Evolutionary conservation across 2,113 vertebrate genomes (phyloP).

Genomic region (Glaucidium brasilianum): DNA sequence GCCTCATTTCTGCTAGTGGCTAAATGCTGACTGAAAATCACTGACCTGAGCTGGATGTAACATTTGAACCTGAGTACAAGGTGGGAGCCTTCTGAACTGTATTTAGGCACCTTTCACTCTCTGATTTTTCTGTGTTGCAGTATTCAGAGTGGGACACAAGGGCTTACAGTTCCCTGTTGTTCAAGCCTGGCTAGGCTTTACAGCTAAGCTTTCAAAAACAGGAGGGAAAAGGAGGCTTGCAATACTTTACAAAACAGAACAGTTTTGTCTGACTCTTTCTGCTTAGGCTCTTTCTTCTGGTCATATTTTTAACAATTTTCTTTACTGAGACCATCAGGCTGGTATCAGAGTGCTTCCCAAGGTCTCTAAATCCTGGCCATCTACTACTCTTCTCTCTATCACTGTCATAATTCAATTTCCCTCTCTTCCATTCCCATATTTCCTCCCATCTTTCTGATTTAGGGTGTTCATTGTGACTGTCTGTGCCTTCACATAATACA

Average conservation of each 20-base stretch:
- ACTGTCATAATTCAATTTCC: background rate
- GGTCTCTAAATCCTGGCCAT: background rate
- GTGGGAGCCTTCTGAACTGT: background rate
- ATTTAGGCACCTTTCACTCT: background rate
- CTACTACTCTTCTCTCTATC: background rate
- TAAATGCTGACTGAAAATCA: background rate
- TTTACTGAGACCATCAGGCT: background rate
- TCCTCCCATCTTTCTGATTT: background rate
- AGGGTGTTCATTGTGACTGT: background rate
- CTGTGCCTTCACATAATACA: background rate
- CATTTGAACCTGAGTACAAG: background rate
- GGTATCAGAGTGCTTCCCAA: background rate
- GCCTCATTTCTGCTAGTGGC: background rate
- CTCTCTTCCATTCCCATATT: background rate
- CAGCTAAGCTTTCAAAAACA: background rate
- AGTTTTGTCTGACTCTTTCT: background rate
- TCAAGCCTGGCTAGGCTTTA: background rate
- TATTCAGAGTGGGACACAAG: background rate
- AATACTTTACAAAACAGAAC: background rate
- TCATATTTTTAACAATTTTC: background rate
- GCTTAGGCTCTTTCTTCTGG: background rate
- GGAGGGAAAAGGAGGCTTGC: background rate
- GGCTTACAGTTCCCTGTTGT: background rate
- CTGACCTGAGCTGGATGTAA: background rate
- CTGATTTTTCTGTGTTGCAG: background rate